These are phyloP conservation scores for Drosophila nr. fundita DNA, from an alignment of 2,888 invertebrate species.

Conservation along the genomic window DNA sequence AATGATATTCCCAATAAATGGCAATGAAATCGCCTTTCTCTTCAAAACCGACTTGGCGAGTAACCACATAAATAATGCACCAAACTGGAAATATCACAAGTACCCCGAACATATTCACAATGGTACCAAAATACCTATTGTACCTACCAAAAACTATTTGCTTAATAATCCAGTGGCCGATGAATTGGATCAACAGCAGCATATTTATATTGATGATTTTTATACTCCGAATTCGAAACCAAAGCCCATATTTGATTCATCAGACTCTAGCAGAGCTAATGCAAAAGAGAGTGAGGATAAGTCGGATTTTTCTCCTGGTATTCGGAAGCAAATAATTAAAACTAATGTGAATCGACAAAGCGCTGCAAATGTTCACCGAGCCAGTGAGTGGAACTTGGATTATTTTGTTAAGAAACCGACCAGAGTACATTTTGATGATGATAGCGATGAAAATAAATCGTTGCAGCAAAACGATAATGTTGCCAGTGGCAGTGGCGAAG, in stretches of 20 bases:
- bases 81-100: constrained; percentile 11
- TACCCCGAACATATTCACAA: background rate
- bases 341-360: background rate
- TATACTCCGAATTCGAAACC: constrained; percentile 38
- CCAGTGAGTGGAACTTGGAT: constrained; percentile 8
- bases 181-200: constrained; percentile 12
- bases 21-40: constrained; percentile 6
- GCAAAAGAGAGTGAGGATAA: constrained; percentile 1
- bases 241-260: background rate
- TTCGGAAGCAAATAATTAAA: background rate
- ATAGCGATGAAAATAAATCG: constrained; percentile 7
- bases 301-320: background rate
- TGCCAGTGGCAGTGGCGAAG: constrained; percentile 16
- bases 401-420: constrained; percentile 4
- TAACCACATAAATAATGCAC: constrained; percentile 4
- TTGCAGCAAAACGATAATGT: constrained; percentile 35
- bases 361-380: background rate
- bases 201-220: constrained; percentile 71
- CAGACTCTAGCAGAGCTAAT: background rate
- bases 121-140: constrained; percentile 6
- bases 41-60: background rate
- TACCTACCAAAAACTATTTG: constrained; percentile 13
- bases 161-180: constrained; percentile 51
- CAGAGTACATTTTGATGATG: constrained; percentile 6
- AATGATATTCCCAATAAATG: constrained; percentile 2